These are phyloP conservation scores for Tamandua tetradactyla DNA, from an alignment of 2,797 vertebrate species.

Conservation along the genomic window DNA sequence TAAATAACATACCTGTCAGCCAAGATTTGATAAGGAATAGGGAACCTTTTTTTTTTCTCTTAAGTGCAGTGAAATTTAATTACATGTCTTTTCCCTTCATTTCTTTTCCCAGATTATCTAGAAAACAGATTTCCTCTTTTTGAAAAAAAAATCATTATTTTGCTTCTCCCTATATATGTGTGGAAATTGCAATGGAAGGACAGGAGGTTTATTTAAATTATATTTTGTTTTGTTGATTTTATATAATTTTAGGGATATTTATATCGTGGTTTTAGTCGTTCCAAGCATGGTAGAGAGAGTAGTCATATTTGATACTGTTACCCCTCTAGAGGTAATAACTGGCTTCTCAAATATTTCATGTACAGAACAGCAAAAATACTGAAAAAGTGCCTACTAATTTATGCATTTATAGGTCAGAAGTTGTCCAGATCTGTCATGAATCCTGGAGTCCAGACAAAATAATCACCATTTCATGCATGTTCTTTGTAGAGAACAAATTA, in stretches of 20 bases:
- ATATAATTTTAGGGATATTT: neutral
- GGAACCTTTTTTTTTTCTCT: conserved; percentile 27
- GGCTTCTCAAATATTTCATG: neutral
- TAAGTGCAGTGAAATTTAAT: conserved; percentile 56
- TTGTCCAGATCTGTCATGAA: neutral
- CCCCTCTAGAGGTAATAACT: neutral
- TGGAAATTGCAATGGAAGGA: neutral
- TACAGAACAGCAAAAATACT: neutral
- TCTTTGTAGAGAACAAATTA: neutral
- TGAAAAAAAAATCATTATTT: neutral
- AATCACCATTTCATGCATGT: neutral
- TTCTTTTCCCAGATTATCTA: conserved; percentile 59
- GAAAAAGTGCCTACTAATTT: neutral
- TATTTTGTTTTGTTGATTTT: conserved; percentile 41
- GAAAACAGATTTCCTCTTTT: conserved; percentile 46
- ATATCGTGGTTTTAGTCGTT: conserved; percentile 4
- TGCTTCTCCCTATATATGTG: neutral
- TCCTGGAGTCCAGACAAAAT: neutral
- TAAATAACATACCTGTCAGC: conserved; percentile 66
- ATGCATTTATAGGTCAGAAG: neutral
- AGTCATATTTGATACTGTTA: neutral
- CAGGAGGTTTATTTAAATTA: neutral
- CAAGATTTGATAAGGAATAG: neutral
- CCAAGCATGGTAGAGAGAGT: neutral
- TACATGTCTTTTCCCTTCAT: conserved; percentile 53